A percentile compares a stretch with the other conserved stretches of the same genome.
phyloP scores from a whole-genome alignment of 2,113 vertebrate species.

The Phocoena phocoena region DNA sequence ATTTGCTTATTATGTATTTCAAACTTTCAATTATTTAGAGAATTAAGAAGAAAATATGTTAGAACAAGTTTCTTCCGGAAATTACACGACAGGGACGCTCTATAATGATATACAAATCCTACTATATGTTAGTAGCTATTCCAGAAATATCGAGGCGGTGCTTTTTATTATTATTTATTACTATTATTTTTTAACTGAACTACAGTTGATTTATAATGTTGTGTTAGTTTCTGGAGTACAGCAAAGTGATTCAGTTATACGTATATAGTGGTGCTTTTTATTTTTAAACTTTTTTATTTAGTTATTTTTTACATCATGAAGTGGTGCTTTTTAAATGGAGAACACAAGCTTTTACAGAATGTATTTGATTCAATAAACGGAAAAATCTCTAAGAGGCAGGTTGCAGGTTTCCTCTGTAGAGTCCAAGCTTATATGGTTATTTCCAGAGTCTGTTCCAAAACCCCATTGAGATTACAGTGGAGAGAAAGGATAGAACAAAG shows the following conservation, averaged over 20 bases:
- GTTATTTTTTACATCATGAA: neutral
- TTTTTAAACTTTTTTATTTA: too few species aligned
- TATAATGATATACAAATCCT: neutral
- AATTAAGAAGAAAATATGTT: neutral
- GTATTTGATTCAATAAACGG: neutral
- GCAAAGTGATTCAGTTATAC: neutral
- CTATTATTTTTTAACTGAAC: neutral
- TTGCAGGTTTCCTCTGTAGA: neutral
- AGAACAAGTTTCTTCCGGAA: conserved; percentile 5
- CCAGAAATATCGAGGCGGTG: neutral
- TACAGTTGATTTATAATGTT: neutral
- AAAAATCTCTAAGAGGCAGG: neutral
- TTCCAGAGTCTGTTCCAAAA: neutral
- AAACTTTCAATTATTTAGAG: neutral
- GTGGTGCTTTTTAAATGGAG: neutral
- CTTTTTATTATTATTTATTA: neutral
- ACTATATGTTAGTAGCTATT: neutral
- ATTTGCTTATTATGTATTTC: neutral
- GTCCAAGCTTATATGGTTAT: neutral
- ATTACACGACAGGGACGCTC: neutral
- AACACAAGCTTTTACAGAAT: neutral
- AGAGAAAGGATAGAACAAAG: neutral
- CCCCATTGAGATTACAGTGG: neutral
- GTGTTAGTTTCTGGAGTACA: neutral
- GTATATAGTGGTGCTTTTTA: neutral